These are phyloP conservation scores for Epinephelus awoara DNA, from an alignment of 2,797 vertebrate genomes.

Conservation along the genomic window DNA sequence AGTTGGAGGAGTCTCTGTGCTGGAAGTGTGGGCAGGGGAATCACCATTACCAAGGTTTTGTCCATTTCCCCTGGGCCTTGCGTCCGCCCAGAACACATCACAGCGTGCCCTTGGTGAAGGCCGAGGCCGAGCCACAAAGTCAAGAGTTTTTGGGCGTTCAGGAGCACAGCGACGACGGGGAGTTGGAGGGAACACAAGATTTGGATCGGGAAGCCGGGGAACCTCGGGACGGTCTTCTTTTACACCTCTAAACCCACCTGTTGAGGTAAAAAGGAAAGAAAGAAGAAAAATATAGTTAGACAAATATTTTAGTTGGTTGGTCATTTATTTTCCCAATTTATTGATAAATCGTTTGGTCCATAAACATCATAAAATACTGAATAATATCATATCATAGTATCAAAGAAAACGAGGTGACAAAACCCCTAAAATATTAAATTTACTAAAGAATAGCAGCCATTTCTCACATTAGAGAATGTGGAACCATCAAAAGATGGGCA, in stretches of 20 bases:
- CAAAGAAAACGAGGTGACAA: too few species aligned
- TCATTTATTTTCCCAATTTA: too few species aligned
- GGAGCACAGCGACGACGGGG: constrained; percentile 93
- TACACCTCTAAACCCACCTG: constrained; percentile 88
- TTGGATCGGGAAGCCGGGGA: constrained; percentile 95
- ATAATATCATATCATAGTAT: too few species aligned
- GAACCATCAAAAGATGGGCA: too few species aligned
- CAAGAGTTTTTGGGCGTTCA: constrained; percentile 96
- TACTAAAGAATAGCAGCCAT: too few species aligned
- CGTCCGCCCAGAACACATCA: constrained; percentile 92
- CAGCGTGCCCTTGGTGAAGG: constrained; percentile 91
- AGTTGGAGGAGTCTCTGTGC: constrained; percentile 96
- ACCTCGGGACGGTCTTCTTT: constrained; percentile 89
- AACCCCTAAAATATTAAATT: too few species aligned
- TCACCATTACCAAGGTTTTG: constrained; percentile 84
- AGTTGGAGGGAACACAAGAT: constrained; percentile 94
- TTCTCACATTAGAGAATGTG: too few species aligned
- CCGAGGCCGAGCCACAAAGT: constrained; percentile 94
- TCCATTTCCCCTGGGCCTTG: constrained; percentile 78
- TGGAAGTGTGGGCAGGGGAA: constrained; percentile 94
- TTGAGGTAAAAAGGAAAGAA: not conserved
- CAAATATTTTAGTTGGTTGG: too few species aligned
- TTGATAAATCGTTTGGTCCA: too few species aligned
- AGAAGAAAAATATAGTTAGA: not conserved
- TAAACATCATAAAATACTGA: too few species aligned